These are phyloP conservation scores for Chamaetylas fuelleborni DNA, from an alignment of 2,113 vertebrate species.

Conservation along the genomic window DNA sequence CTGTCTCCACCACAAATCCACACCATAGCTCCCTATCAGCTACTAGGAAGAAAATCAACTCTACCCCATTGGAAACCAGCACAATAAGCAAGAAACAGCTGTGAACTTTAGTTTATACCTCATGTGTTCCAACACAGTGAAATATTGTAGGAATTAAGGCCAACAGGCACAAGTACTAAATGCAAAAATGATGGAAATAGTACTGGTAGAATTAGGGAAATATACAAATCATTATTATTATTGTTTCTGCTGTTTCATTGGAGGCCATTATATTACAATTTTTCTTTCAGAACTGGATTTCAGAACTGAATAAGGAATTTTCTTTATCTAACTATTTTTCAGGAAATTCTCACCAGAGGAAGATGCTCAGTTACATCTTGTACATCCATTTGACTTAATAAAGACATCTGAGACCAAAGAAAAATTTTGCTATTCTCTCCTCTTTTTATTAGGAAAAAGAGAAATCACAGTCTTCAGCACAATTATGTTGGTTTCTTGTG, in stretches of 20 bases:
- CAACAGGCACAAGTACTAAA: background rate
- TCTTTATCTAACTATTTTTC: background rate
- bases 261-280: background rate
- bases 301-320: background rate
- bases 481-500: background rate
- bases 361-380: background rate
- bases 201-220: background rate
- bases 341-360: constrained; percentile 8
- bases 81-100: background rate
- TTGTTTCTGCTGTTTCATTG: background rate
- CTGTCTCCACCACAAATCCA: background rate
- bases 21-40: background rate
- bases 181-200: background rate
- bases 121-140: background rate
- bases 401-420: background rate
- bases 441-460: constrained; percentile 12
- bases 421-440: background rate
- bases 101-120: background rate
- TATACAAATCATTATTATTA: background rate
- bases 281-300: background rate
- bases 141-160: background rate
- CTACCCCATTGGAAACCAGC: background rate
- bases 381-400: background rate
- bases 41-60: background rate
- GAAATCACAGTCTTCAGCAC: background rate